Conservation (phyloP, 1,140 invertebrate genomes). For the Cyphomyrmex costatus region DNA sequence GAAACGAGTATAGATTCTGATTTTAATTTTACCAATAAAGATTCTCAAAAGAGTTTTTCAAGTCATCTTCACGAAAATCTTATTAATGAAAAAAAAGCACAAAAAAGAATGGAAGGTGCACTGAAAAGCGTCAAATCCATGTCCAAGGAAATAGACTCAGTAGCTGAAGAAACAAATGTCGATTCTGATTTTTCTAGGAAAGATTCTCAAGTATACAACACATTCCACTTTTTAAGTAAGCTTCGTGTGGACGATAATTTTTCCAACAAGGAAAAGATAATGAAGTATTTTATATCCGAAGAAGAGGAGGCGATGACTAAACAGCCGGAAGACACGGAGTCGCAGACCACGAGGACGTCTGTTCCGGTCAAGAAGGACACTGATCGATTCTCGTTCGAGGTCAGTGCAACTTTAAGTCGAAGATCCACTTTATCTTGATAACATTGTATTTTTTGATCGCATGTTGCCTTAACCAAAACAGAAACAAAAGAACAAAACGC, state of each 20-base stretch:
- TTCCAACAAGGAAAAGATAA: neutral
- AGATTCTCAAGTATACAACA: neutral
- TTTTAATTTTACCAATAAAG: neutral
- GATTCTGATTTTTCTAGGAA: neutral
- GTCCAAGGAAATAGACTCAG: neutral
- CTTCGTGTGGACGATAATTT: neutral
- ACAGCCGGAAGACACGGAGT: neutral
- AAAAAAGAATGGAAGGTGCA: neutral
- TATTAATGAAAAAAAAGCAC: too few relatives aligned
- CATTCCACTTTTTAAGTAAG: conserved; percentile 12
- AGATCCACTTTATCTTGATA: conserved; percentile 54
- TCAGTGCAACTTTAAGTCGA: conserved; percentile 69
- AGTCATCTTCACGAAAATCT: neutral
- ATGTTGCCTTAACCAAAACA: conserved; percentile 51
- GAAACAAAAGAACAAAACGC: conserved; percentile 13
- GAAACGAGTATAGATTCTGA: neutral
- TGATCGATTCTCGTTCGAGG: conserved; percentile 60
- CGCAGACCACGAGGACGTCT: conserved; percentile 7
- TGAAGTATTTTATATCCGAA: neutral
- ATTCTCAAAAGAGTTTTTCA: neutral
- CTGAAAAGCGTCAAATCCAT: neutral
- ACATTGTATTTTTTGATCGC: conserved; percentile 53
- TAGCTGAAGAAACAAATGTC: neutral
- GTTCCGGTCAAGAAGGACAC: conserved; percentile 50
- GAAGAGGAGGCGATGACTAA: conserved; percentile 13